These are phyloP conservation scores for Dynastes tityus DNA, from an alignment of 2,888 invertebrate genomes.

Conservation along the genomic window DNA sequence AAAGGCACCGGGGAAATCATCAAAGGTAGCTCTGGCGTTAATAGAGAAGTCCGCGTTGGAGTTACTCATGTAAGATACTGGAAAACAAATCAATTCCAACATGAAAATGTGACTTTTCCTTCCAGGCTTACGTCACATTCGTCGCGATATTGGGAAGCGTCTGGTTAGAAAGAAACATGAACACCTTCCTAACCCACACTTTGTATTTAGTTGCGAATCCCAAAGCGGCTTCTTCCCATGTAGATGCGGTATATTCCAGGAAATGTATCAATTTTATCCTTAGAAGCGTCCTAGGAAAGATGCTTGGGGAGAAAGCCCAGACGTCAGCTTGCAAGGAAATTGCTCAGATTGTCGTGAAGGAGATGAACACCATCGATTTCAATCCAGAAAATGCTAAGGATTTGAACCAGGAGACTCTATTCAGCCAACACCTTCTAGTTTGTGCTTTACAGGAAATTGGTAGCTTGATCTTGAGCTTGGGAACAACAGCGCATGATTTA, in stretches of 20 bases:
- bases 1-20: conserved; percentile 96
- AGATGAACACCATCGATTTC: conserved; percentile 96
- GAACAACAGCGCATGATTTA: conserved; percentile 94
- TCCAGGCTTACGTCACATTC: conserved; percentile 94
- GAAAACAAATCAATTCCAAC: neutral
- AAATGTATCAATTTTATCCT: conserved; percentile 98
- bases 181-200: conserved; percentile 89
- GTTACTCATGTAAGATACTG: conserved; percentile 89
- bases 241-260: conserved; percentile 97
- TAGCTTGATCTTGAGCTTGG: conserved; percentile 89
- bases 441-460: conserved; percentile 97
- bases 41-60: conserved; percentile 96
- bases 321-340: conserved; percentile 96
- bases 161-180: conserved; percentile 96
- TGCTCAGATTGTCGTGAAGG: conserved; percentile 90
- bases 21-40: conserved; percentile 93
- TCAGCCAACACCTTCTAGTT: conserved; percentile 92
- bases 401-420: conserved; percentile 90
- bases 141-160: conserved; percentile 93
- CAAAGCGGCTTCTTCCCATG: conserved; percentile 95
- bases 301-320: conserved; percentile 98
- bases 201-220: conserved; percentile 96
- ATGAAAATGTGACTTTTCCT: neutral
- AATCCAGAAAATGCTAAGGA: conserved; percentile 94
- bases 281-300: conserved; percentile 91